These are phyloP conservation scores for Mirounga angustirostris DNA, from an alignment of 2,113 vertebrate genomes.

Conservation along the genomic window DNA sequence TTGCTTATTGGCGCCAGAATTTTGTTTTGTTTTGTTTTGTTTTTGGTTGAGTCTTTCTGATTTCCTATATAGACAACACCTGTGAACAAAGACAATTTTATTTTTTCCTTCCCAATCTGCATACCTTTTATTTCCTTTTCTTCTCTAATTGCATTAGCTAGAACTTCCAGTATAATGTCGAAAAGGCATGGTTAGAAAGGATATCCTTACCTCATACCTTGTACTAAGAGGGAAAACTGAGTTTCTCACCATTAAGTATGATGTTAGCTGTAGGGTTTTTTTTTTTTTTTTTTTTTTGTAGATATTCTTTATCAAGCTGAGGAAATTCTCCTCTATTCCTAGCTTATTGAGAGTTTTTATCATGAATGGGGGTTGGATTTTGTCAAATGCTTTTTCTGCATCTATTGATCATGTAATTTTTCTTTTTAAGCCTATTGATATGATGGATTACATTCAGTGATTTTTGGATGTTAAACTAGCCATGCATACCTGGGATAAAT, in stretches of 20 bases:
- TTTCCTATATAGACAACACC: background rate
- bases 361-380: background rate
- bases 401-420: background rate
- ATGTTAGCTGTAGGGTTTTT: background rate
- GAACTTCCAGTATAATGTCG: background rate
- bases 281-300: background rate
- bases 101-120: background rate
- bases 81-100: background rate
- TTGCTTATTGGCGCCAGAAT: background rate
- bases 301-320: background rate
- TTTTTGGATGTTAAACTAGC: background rate
- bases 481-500: background rate
- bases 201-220: background rate
- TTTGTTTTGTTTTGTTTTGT: background rate
- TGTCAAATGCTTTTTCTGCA: background rate
- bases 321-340: background rate
- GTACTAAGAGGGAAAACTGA: background rate
- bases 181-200: background rate
- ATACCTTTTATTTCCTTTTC: background rate
- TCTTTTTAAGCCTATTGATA: background rate
- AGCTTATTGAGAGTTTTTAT: background rate
- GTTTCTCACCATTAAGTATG: background rate
- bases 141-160: background rate
- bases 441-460: background rate
- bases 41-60: background rate